Evolutionary conservation across 2,888 invertebrate species (phyloP), one percentile per base, ranked within the genome.

Genomic region (Lasioglossum morio): DNA sequence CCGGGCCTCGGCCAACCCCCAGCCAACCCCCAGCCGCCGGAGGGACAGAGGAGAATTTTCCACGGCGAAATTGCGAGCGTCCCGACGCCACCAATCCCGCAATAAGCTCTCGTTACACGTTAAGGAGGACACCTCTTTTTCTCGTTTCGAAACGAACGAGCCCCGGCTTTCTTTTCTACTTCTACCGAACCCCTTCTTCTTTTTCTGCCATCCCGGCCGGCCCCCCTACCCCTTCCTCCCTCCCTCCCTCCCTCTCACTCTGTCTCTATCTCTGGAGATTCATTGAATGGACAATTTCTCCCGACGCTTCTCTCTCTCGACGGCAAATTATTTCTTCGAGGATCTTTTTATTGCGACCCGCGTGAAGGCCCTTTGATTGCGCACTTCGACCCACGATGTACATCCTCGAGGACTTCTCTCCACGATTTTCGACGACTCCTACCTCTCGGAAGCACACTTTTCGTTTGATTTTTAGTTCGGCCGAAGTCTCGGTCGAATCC

Each of bases 51-150:
- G 74, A 43, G 81, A 90, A 82, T 91, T 89, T 48, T 60, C 88
- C 83, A 53, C 53, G 75, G 86, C 85, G 86, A 91, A 90, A 91
- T 91, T 92, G 91, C 88, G 79, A 87, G 79, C 85, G 86, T 80
- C 83, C 79, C 84, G 77, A 75, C 81, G 88, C 88, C 79, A 81
- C 88, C 85, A 84, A 89, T 85, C 83, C 85, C 83, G 91, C 88
- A 91, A 91, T 91, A 91, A 88, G 84, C 89, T 88, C 87, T 89
- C 87, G 89, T 91, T 90, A 88, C 82, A 80, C 86, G 85, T 81
- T 83, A 86, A 82, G 79, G 84, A 86, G 87, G 85, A 86, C 84
- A 82, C 79, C 79, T 75, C 83, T 77, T 79, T 76, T 66, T 79
- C 72, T 66, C 77, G 40, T 69, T 72, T 34, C 76, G 72, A 82